Base-by-base conservation (phyloP, 2,888 invertebrate genomes). In the Dusona sp. region DNA sequence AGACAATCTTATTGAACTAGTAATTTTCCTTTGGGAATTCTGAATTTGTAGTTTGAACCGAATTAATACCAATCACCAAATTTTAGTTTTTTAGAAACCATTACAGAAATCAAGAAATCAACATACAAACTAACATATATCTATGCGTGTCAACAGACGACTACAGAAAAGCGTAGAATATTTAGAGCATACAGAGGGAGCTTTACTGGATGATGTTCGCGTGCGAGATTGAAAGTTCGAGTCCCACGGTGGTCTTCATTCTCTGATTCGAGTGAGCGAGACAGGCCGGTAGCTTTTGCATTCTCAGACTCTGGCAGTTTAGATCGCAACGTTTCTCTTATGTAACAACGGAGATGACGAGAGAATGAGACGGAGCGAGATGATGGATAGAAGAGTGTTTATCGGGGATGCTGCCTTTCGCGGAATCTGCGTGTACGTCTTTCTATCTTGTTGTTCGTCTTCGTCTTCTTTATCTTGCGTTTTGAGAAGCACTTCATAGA, bases 261-360 rank as follows among this genome's bases (percentile, higher is more conserved):
- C 75, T 79, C 79, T 81, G 65, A 74, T 74, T 73, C 74, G 75
- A 61, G 36, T 16, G 81, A 85, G 42, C 64, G 81, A 85, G 80
- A 75, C 84, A 80, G 79, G 67, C 79, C 87, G 86, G 86, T 89
- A 85, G 85, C 84, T 84, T 87, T 89, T 90, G 90, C 90, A 90
- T 93, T 93, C 92, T 92, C 91, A 91, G 92, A 90, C 91, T 88
- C 87, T 88, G 88, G 88, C 90, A 87, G 91, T 91, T 91, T 89
- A 91, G 90, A 88, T 90, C 88, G 74, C 85, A 85, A 80, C 89
- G 88, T 88, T 90, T 88, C 91, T 90, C 92, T 93, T 93, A 91
- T 92, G 91, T 93, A 93, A 93, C 91, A 89, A 90, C 75, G 83
- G 67, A 67, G 78, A 82, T 48, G 70, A 57, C 25, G 67, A 79